These are phyloP conservation scores for Okamejei kenojei DNA, from an alignment of 2,797 vertebrate genomes.

Conservation along the genomic window DNA sequence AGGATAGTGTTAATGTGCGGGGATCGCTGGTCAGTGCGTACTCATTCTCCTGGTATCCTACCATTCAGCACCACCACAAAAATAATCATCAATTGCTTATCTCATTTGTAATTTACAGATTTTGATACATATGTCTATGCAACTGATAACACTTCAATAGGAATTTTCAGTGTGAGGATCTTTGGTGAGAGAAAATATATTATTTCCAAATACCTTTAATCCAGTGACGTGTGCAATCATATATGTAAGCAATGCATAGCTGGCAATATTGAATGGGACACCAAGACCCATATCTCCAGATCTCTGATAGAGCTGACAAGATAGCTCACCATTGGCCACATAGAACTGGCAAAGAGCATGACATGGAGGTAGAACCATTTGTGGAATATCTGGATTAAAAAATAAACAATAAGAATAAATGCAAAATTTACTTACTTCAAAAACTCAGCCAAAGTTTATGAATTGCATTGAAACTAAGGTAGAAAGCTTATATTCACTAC, in stretches of 20 bases:
- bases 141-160: not conserved
- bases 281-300: slow-evolving; percentile 94
- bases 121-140: not conserved
- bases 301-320: slow-evolving; percentile 92
- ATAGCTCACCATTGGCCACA: slow-evolving; percentile 78
- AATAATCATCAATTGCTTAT: not conserved
- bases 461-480: not conserved
- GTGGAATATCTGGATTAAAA: slow-evolving; percentile 68
- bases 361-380: slow-evolving; percentile 89
- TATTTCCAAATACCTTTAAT: slow-evolving; percentile 65
- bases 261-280: slow-evolving; percentile 96
- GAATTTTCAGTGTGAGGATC: not conserved
- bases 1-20: too few species aligned
- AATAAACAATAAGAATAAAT: not conserved
- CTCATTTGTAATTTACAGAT: not conserved
- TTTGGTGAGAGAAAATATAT: not conserved
- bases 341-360: slow-evolving; percentile 95
- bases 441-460: not conserved
- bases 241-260: slow-evolving; percentile 88
- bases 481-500: not conserved
- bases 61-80: not conserved
- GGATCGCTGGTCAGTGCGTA: too few species aligned
- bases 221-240: slow-evolving; percentile 94
- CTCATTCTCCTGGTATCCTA: not conserved
- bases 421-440: not conserved